These are phyloP conservation scores for Caenorhabditis plicata DNA, from an alignment of 2,888 invertebrate genomes.

Conservation along the genomic window DNA sequence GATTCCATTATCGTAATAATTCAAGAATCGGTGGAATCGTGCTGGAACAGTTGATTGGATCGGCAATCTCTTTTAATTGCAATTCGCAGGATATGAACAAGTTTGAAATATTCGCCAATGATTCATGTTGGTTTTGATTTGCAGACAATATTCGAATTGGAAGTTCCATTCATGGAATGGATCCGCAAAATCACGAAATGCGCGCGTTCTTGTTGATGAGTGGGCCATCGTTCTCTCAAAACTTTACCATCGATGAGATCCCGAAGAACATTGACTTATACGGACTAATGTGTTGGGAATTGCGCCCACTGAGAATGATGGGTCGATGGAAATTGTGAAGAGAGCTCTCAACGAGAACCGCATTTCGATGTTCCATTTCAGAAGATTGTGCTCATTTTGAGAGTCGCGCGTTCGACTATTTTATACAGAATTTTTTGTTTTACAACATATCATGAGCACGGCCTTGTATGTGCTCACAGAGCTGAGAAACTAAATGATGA, in stretches of 20 bases:
- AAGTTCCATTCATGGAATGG: slow-evolving; percentile 47
- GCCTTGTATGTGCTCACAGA: too few relatives aligned
- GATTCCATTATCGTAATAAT: slow-evolving; percentile 74
- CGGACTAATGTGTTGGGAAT: slow-evolving; percentile 73
- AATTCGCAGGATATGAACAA: slow-evolving; percentile 22
- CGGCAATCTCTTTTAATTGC: slow-evolving; percentile 42
- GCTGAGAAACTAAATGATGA: too few relatives aligned
- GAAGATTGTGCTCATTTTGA: too few relatives aligned
- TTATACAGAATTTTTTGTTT: too few relatives aligned
- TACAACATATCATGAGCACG: too few relatives aligned
- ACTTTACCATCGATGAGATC: slow-evolving; percentile 66
- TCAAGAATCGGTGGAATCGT: slow-evolving; percentile 68
- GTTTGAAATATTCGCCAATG: slow-evolving; percentile 3
- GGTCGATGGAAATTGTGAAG: slow-evolving; percentile 44
- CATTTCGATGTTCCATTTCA: too few relatives aligned
- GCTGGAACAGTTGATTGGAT: slow-evolving; percentile 67
- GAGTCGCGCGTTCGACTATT: too few relatives aligned
- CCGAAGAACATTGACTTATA: slow-evolving; percentile 75
- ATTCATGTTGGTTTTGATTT: background rate
- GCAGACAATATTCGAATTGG: slow-evolving; percentile 24
- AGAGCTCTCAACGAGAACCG: slow-evolving; percentile 25
- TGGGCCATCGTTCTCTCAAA: slow-evolving; percentile 71
- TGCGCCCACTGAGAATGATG: slow-evolving; percentile 68
- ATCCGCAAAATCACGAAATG: slow-evolving; percentile 43
- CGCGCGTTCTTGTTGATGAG: slow-evolving; percentile 43